Evolutionary conservation across 2,113 vertebrate genomes (phyloP), one percentile per base, ranked within the genome.

Genomic region (Manacus vitellinus): DNA sequence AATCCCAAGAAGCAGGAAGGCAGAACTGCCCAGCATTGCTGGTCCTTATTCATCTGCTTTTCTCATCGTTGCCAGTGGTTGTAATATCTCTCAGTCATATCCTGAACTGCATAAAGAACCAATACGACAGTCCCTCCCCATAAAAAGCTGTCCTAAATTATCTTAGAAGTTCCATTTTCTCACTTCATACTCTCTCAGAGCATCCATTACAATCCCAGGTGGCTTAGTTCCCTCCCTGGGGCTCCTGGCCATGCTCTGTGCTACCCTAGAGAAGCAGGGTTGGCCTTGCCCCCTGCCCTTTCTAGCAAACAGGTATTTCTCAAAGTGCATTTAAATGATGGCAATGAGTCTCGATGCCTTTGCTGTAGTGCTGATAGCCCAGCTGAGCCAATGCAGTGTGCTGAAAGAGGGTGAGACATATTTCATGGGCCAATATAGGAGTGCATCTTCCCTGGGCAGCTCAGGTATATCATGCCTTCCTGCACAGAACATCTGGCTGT

Each of bases 1-100:
- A 97, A 96, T 96, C 94, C 68, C 66, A 31, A 88, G 89, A 73
- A 87, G 83, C 54, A n/a, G 92, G 90, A 91, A 65, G 61, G 93
- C 90, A 86, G 80, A 92, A 56, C 84, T 80, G 52, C 58, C n/a
- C 68, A 35, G 66, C 59, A 43, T 21, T 37, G 3, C 54, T 22
- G 6, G 14, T 39, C 65, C 18, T 65, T 73, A 85, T 59, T 72
- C 63, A 63, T 80, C 88, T 49, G 77, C 90, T 88, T 92, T 92
- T 82, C 76, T 88, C 73, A 74, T 93, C 86, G 24, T 44, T 90
- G 58, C 65, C 72, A 66, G 35, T n/a, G 61, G 35, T 85, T 78
- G 44, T 76, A 94, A 86, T 46, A 78, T 72, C 51, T 75, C 90
- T 85, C 84, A 70, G 23, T 96, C 85, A 80, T 39, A 67, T 78